Conservation (phyloP, 2,888 invertebrate species). For the Andrena trimmerana region DNA sequence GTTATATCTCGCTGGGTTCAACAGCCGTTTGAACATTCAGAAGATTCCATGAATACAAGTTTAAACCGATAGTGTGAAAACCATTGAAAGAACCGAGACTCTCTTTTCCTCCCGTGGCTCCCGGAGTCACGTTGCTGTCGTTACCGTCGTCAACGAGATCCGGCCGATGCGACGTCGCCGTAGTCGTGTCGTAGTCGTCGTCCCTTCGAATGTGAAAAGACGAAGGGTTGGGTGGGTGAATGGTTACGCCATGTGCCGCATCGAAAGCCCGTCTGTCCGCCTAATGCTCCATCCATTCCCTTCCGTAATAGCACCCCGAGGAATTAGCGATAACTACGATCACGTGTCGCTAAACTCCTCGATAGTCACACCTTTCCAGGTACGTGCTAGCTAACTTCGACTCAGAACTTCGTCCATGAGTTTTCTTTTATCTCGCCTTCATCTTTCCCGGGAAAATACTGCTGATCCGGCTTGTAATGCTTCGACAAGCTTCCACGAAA, state of each 20-base stretch:
- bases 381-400: constrained; percentile 68
- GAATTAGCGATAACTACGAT: constrained; percentile 77
- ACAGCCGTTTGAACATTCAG: constrained; percentile 32
- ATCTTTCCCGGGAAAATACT: background rate
- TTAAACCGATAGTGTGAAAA: constrained; percentile 54
- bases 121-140: constrained; percentile 78
- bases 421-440: constrained; percentile 9
- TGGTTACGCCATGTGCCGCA: constrained; percentile 69
- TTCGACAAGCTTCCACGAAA: background rate
- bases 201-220: constrained; percentile 70
- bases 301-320: constrained; percentile 71
- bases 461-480: background rate
- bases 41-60: constrained; percentile 30
- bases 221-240: constrained; percentile 62
- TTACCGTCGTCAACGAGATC: constrained; percentile 78
- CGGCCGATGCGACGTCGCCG: constrained; percentile 63
- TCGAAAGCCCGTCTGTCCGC: constrained; percentile 63
- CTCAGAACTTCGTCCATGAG: constrained; percentile 10
- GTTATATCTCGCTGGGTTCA: constrained; percentile 22
- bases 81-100: constrained; percentile 45
- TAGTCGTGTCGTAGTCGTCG: constrained; percentile 34
- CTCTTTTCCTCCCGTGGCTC: constrained; percentile 30
- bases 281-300: constrained; percentile 74
- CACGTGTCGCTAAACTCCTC: constrained; percentile 73
- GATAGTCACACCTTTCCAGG: constrained; percentile 58